Base-by-base conservation (phyloP, 2,113 vertebrate genomes). In the Glareola pratincola region DNA sequence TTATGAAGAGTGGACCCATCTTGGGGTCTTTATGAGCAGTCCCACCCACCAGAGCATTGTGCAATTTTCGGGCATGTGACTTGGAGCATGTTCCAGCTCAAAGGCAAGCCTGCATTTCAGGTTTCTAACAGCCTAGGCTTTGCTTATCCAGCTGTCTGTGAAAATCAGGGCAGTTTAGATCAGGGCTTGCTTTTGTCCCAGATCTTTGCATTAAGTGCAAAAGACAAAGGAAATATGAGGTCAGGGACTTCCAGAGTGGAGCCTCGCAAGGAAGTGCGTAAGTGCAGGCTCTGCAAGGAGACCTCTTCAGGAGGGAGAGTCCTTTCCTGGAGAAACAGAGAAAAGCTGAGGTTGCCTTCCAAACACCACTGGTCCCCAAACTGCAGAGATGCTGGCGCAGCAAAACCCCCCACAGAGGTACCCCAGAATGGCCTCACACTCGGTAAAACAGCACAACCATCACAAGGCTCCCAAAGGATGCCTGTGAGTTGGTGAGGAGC, bases 341-440 rank as follows among this genome's bases (percentile, higher is more conserved):
- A 72, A 64, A 59, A 34, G 3, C 4, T 43, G 29, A 76, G 9
- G 4, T 41, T 86, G 15, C n/a, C 22, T 72, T 81, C 37, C 37
- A 67, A 67, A 63, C 8, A 12, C 19, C 2, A 0, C 39, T 71
- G 32, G 9, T 30, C 75, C 9, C 22, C 37, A 32, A 67, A 37
- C n/a, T 43, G 22, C 43, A 75, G 32, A 34, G 37, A 14, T 20
- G 13, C 29, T 78, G 66, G 51, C 26, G 21, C 73, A 51, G 39
- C 32, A 75, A 72, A 84, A 6, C 14, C 3, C 5, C 10, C 1
- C 2, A 0, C 6, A 26, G 16, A 53, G 45, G 41, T 29, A 37
- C 14, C 47, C 37, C 7, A 71, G 60, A 57, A 45, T 1, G 10
- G 10, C 18, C 56, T 14, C 59, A 53, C 0, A 0, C 16, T 73